Conservation (phyloP, 1,140 invertebrate genomes). For the Phortica variegata region DNA sequence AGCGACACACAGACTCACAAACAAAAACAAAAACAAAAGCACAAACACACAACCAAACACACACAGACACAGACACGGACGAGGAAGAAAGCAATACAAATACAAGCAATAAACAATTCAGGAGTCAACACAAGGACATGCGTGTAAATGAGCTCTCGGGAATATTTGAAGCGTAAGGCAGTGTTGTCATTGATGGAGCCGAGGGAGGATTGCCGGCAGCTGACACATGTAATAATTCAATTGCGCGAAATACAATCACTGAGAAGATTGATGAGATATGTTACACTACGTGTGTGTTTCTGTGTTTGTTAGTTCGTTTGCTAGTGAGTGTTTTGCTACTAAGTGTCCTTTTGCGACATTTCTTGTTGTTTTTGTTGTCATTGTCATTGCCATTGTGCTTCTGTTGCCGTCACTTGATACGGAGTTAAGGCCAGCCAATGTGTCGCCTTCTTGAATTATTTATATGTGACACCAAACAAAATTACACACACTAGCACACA, state of each 20-base stretch:
- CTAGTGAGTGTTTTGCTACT: too few species aligned
- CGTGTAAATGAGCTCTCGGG: slow-evolving; percentile 20
- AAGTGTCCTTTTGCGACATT: too few species aligned
- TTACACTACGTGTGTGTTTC: too few species aligned
- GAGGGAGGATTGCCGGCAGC: slow-evolving; percentile 5
- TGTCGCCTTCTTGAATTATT: slow-evolving; percentile 46
- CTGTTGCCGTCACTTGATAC: too few species aligned
- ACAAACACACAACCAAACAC: too few species aligned
- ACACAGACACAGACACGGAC: too few species aligned
- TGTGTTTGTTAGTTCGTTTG: too few species aligned
- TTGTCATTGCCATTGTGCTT: too few species aligned
- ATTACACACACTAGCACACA: not conserved
- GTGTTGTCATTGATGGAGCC: not conserved
- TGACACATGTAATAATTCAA: slow-evolving; percentile 54
- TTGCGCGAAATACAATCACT: slow-evolving; percentile 30
- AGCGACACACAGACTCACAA: slow-evolving; percentile 25
- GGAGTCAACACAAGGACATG: slow-evolving; percentile 12
- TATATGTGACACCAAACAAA: too few species aligned
- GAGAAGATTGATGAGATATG: slow-evolving; percentile 53
- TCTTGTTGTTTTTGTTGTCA: too few species aligned
- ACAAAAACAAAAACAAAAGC: slow-evolving; percentile 7
- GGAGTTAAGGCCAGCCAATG: slow-evolving; percentile 19
- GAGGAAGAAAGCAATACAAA: too few species aligned
- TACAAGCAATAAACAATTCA: too few species aligned
- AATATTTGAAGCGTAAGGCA: not conserved